Evolutionary conservation across 2,113 vertebrate species (phyloP), one percentile per base, ranked within the genome.

Genomic region (Lamprologus callipterus): DNA sequence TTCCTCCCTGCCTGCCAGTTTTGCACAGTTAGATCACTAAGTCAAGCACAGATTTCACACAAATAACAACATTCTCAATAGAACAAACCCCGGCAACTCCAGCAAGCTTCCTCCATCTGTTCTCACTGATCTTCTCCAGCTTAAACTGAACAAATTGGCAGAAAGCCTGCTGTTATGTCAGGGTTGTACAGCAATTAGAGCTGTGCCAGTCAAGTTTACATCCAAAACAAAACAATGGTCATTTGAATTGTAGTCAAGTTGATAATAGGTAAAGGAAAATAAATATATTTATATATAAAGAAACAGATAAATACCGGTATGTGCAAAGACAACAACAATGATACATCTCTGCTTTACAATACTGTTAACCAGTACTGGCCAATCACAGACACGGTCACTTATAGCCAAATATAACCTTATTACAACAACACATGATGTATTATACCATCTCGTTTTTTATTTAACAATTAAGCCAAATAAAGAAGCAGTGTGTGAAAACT

Each of bases 51-150:
- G 70, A 90, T 87, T 79, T 93, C 87, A 33, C 81, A 75, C 83
- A 35, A 80, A 73, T 92, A 90, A 91, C 88, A 82, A 53, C 57
- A 68, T 23, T 81, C 87, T 91, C 84, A 81, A 86, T 80, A 86
- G 87, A 87, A 87, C 79, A 89, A 85, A 82, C 33, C 88, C 23
- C 5, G 17, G 40, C 40, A 63, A 51, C 75, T 81, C 84, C 9
- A 21, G 35, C 80, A 57, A 78, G 68, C 73, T 63, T 90, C 75
- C 75, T 84, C 93, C 85, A 13, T 88, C 88, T 88, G 85, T 92
- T 87, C 87, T 87, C 55, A 5, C 37, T 81, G 58, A 58, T 87
- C 88, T 80, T 40, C 89, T 65, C 60, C 55, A 68, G 17, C 54
- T 70, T 53, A 84, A 57, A 82, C 23, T 42, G 63, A 83, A 51